Evolutionary conservation across 2,113 vertebrate genomes (phyloP).

Genomic region (Myrmecobius fasciatus): DNA sequence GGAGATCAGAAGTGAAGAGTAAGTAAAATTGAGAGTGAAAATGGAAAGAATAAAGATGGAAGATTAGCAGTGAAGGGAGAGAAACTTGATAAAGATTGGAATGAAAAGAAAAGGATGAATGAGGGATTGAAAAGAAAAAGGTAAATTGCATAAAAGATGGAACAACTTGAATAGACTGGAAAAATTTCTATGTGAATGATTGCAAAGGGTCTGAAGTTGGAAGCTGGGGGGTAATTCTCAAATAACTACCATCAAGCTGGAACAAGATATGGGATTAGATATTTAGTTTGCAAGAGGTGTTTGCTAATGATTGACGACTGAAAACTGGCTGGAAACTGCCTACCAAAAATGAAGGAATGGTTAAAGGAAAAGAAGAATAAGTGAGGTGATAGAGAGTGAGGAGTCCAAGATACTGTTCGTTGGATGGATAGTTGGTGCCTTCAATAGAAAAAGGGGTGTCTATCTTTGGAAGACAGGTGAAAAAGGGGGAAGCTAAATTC

Average conservation of each 20-base stretch:
- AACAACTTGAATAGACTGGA: background rate
- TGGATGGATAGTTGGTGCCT: background rate
- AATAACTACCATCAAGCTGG: background rate
- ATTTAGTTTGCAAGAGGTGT: background rate
- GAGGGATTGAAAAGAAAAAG: background rate
- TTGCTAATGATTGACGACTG: background rate
- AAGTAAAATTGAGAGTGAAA: background rate
- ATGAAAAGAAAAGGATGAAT: background rate
- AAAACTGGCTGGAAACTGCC: background rate
- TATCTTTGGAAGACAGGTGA: background rate
- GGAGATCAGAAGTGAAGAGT: background rate
- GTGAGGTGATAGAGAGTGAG: background rate
- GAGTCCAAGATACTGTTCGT: background rate
- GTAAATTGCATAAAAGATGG: background rate
- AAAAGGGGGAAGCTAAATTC: background rate
- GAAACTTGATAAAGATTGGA: background rate
- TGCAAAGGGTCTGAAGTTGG: background rate
- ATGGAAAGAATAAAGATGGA: background rate
- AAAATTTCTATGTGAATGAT: background rate
- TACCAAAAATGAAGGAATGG: background rate
- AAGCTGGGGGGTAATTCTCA: background rate
- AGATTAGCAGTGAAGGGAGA: background rate
- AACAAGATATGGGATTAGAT: background rate
- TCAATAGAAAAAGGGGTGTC: background rate
- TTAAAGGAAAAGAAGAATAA: background rate